phyloP scores from a whole-genome alignment of 2,113 vertebrate species.

The Pao palembangensis region DNA sequence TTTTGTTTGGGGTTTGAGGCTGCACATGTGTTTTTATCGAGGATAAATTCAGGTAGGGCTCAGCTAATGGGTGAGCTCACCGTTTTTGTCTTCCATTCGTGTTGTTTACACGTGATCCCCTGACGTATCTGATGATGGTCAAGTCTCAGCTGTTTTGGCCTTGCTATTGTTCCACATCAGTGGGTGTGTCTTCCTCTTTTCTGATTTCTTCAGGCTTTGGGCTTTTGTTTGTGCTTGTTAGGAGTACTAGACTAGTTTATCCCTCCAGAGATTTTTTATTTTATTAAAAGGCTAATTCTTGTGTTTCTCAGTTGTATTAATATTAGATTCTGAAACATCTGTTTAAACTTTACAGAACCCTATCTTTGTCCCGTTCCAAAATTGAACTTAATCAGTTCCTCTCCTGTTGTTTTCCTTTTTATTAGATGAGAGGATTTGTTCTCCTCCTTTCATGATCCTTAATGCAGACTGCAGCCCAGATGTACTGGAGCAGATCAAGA shows the following conservation, averaged over 20 bases:
- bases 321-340: neutral
- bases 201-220: constrained; percentile 20
- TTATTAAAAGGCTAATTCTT: no score
- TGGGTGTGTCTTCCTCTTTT: constrained; percentile 22
- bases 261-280: no score
- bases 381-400: neutral
- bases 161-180: constrained; percentile 15
- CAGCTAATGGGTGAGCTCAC: neutral
- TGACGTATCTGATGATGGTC: neutral
- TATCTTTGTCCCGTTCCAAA: neutral
- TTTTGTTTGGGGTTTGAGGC: no score
- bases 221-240: constrained; percentile 6
- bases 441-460: constrained; percentile 98
- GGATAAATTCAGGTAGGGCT: neutral
- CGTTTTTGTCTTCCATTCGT: no score
- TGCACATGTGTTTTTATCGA: neutral
- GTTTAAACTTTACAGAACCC: neutral
- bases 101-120: no score
- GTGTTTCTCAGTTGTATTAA: no score
- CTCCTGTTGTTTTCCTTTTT: constrained; percentile 16
- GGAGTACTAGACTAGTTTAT: no score
- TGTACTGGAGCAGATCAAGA: constrained; percentile 86
- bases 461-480: constrained; percentile 87
- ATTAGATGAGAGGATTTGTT: constrained; percentile 91
- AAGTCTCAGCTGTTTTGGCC: neutral